phyloP scores from a whole-genome alignment of 2,113 vertebrate species.

The Eptesicus fuscus region DNA sequence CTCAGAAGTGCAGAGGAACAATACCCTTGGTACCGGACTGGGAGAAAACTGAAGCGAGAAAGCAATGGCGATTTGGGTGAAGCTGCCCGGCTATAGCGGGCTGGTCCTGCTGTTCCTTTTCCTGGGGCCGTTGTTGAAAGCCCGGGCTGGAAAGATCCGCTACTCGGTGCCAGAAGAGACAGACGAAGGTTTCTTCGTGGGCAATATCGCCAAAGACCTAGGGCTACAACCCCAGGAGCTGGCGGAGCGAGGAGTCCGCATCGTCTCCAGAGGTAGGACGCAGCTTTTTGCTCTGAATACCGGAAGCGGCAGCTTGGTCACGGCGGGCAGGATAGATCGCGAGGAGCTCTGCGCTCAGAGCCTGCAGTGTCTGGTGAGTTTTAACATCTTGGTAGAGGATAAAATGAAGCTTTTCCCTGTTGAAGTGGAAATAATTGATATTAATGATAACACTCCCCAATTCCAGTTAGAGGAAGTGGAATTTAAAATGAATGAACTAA shows the following conservation, averaged over 20 bases:
- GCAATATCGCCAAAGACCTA: conserved; percentile 81
- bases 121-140: conserved; percentile 16
- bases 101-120: conserved; percentile 57
- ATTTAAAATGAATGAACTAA: conserved; percentile 81
- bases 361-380: conserved; percentile 77
- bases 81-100: not conserved
- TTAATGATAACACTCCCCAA: conserved; percentile 83
- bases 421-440: conserved; percentile 81
- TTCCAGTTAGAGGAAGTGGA: conserved; percentile 75
- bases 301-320: conserved; percentile 75
- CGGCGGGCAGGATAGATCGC: conserved; percentile 80
- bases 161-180: conserved; percentile 83
- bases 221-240: conserved; percentile 77
- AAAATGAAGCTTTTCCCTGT: conserved; percentile 79
- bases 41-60: conserved; percentile 61
- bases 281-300: conserved; percentile 79
- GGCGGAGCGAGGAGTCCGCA: conserved; percentile 68
- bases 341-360: conserved; percentile 81
- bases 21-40: not conserved
- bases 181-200: conserved; percentile 79
- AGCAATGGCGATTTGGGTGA: conserved; percentile 51
- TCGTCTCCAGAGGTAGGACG: conserved; percentile 76
- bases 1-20: conserved; percentile 31
- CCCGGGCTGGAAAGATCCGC: conserved; percentile 57
- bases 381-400: conserved; percentile 81